A percentile compares a stretch with the other conserved stretches of the same genome.
Evolutionary conservation across 2,888 invertebrate species (phyloP).

Genomic region (Stenolophus ochropezus): DNA sequence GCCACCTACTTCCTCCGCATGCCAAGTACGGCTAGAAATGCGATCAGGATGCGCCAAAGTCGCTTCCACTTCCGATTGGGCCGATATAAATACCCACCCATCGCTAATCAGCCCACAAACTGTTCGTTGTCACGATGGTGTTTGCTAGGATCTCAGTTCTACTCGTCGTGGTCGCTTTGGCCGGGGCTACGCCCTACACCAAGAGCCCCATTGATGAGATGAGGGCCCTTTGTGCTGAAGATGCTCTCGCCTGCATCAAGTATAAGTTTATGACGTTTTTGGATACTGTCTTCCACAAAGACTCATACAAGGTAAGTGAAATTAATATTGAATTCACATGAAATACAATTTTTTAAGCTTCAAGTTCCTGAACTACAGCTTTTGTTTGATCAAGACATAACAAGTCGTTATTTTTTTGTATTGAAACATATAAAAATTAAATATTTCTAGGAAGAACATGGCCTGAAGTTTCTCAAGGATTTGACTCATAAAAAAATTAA

Average conservation of each 20-base stretch:
- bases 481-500: too few relatives aligned
- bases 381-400: too few relatives aligned
- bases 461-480: too few relatives aligned
- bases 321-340: not conserved
- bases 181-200: constrained; percentile 78
- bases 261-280: constrained; percentile 87
- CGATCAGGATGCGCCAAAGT: constrained; percentile 63
- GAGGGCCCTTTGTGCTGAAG: constrained; percentile 83
- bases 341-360: too few relatives aligned
- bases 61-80: constrained; percentile 64
- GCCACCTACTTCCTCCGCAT: constrained; percentile 61
- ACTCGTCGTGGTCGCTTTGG: constrained; percentile 75
- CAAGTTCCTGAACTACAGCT: too few relatives aligned
- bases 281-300: constrained; percentile 86
- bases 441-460: too few relatives aligned
- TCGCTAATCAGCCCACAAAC: not conserved
- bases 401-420: too few relatives aligned
- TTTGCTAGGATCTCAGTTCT: constrained; percentile 66
- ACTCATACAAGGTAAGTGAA: constrained; percentile 82
- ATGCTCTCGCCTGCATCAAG: constrained; percentile 88
- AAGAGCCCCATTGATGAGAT: constrained; percentile 86
- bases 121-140: constrained; percentile 63
- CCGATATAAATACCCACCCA: constrained; percentile 65
- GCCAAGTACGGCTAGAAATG: constrained; percentile 65
- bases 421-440: too few relatives aligned